Base-by-base conservation (phyloP, 2,797 vertebrate genomes). In the Poecilia wingei region DNA sequence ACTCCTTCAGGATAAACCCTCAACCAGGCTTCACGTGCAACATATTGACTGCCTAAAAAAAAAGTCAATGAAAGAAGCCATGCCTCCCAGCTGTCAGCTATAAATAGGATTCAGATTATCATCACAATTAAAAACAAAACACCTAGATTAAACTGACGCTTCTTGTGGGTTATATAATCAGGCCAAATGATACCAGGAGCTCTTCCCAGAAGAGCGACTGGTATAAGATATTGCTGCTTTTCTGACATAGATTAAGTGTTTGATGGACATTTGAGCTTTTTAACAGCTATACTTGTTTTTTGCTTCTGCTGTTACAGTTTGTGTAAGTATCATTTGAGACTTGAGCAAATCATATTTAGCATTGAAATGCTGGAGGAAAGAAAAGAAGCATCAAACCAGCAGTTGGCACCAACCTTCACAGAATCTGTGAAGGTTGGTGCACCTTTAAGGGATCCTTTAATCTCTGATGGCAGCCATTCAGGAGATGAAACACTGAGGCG, bases 11-110 rank as follows among this genome's bases (percentile, higher is more conserved):
- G 87, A 84, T 78, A 84, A 91, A 79, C 74, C 91, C 91, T 89
- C 88, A 85, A 91, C 82, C 88, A 80, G 76, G 82, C 81, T 78
- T 72, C 36, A 76, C 18, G 39, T 91, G 86, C 61, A 31, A 87
- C 89, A 86, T 86, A 88, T 81, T 74, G 76, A 92, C 93, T 83
- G 79, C 78, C 80, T 90, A 78, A 22, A 76, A 76, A 76, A 82
- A 85, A 95, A 95, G 31, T 96, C 80, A 82, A 91, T 95, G 18
- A 61, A 94, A 83, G 94, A 91, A 64, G 82, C 72, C 78, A 46
- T 64, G 41, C 28, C 74, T 75, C 76, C 87, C 90, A 94, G 88
- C 92, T 95, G 94, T 87, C 88, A 81, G 76, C 74, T 51, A 77
- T 39, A 61, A 84, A 82, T 78, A 74, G 79, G 31, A 83, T 75